Evolutionary conservation across 1,140 invertebrate genomes (phyloP), one percentile per base, ranked within the genome.

Genomic region (Zaprionus inermis): DNA sequence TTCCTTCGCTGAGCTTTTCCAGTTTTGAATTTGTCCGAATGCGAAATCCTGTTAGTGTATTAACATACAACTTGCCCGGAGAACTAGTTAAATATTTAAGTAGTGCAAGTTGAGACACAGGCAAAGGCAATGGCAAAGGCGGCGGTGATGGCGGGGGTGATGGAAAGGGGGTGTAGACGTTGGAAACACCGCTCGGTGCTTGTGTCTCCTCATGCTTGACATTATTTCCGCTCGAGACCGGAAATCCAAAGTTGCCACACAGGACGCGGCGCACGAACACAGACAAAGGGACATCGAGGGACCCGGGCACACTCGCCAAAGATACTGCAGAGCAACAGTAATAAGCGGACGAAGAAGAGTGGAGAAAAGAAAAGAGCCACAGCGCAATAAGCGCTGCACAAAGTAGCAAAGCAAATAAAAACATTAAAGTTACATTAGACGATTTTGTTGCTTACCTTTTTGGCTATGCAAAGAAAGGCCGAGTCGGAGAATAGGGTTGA

Each of bases 381-480:
- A 73, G 65, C 51, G 75, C 75, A 78, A 80, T 78, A 74, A 78
- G 70, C 74, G 34, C 66, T 55, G 49, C 56, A 44, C 38, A 73
- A 78, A 80, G 78, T 64, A 78, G 66, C 60, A 80, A 75, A 78
- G 78, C 75, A 80, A 80, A 80, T 80, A 80, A 80, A 80, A 80
- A 80, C 75, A 80, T 80, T 80, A 80, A 80, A 80, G 60, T 80
- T 80, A 77, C 78, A 80, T 78, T 78, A 77, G 75, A 60, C 61
- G 57, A 74, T 70, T 74, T 68, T 66, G 59, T 34, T 54, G 76
- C 68, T 79, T 79, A 72, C 76, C 63, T 79, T 67, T 60, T 68
- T 72, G 57, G 61, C 72, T 46, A 66, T 66, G 76, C 72, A 52
- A 71, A 78, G 76, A 75, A 75, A 61, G 55, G 20, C 49, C 5